These are phyloP conservation scores for Monopis laevigella DNA, from an alignment of 2,888 invertebrate species.

Conservation along the genomic window DNA sequence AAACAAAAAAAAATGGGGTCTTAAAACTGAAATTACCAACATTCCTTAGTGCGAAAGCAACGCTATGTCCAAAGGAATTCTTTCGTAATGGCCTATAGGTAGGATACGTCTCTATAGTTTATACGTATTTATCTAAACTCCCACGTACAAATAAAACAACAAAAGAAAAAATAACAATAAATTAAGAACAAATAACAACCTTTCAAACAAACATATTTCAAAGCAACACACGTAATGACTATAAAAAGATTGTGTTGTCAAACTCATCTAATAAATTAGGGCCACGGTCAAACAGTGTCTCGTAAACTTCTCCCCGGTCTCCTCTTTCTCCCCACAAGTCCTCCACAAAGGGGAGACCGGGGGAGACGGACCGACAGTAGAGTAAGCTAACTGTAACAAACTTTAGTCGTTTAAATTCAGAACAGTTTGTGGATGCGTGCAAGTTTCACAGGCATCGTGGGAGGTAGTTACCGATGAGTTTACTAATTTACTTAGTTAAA, in stretches of 20 bases:
- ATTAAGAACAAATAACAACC: no score
- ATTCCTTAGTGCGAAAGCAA: no score
- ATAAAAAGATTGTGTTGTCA: constrained; percentile 11
- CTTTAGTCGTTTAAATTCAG: constrained; percentile 66
- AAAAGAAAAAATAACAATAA: no score
- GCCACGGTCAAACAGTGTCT: constrained; percentile 37
- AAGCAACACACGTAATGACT: constrained; percentile 1
- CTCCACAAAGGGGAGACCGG: constrained; percentile 16
- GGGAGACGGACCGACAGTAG: constrained; percentile 37
- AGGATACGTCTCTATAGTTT: no score
- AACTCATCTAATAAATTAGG: constrained; percentile 29
- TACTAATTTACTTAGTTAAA: no score
- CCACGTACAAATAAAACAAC: no score
- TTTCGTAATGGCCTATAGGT: no score
- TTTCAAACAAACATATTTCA: no score
- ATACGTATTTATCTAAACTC: no score
- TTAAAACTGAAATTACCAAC: no score
- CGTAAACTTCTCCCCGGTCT: constrained; percentile 21
- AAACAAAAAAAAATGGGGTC: no score
- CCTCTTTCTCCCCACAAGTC: constrained; percentile 19
- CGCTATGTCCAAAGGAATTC: no score
- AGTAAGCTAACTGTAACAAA: constrained; percentile 56
- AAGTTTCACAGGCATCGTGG: constrained; percentile 24
- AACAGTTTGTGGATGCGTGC: constrained; percentile 48
- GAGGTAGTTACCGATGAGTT: constrained; percentile 8